Evolutionary conservation across 2,888 invertebrate genomes (phyloP), one percentile per base, ranked within the genome.

Genomic region (Tanypteryx hageni): DNA sequence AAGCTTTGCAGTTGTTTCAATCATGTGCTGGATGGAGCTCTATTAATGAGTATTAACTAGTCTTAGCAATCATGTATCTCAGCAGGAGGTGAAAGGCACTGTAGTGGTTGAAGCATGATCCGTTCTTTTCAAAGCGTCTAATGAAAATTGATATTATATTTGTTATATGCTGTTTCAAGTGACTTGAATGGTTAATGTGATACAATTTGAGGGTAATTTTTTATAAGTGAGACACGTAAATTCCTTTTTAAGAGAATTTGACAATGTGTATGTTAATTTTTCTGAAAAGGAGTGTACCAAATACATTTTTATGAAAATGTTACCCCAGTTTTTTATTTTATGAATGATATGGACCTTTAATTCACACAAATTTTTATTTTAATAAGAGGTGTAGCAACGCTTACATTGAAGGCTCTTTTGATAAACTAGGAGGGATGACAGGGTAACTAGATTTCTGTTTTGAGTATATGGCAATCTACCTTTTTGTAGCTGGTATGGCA

Each of bases 111-210:
- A 68, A 10, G 61, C 59, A 89, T 44, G 64, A 68, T 9, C 16
- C 64, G 44, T 68, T 64, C 64, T 89, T 64, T 44, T 89, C 44
- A n/a, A 57, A 89, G 61, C 64, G 89, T 68, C 44, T 44, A 44
- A 89, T 68, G 44, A 44, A 64, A 89, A 56, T 44, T 16, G 64
- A 61, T 44, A 89, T 89, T 89, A 89, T 89, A 64, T 89, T 89
- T 89, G 89, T 89, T 89, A 89, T 68, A 89, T 64, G 44, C 68
- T 64, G 56, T 89, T 61, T 89, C 64, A 64, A 89, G 64, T 89
- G 89, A 89, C 31, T 68, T 89, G 89, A 89, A 59, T 89, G 64
- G 64, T 89, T 64, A 89, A 89, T 89, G 89, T 89, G 89, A 89
- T 89, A 89, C 58, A 44, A 64, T 89, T 89, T n/a, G 16, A 89